A percentile compares a stretch with the other conserved stretches of the same genome.
Conservation (phyloP, 2,888 invertebrate species). For the Zygothrica quintamaculata region DNA sequence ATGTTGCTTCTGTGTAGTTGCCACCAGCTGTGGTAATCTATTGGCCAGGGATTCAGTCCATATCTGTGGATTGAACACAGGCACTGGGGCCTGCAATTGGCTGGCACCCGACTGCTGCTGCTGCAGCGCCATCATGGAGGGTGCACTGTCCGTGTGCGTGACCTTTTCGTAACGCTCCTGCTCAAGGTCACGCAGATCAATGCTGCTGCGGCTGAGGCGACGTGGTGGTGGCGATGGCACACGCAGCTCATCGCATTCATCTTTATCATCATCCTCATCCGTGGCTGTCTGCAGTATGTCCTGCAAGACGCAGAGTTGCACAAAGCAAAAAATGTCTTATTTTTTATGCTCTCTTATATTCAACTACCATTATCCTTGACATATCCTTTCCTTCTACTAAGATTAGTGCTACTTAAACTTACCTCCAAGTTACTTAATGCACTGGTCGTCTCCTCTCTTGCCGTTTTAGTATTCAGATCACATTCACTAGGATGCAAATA, state of each 20-base stretch:
- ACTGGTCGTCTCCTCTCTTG: conserved; percentile 84
- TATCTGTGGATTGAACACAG: conserved; percentile 71
- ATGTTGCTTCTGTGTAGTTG: conserved; percentile 43
- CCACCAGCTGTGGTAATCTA: conserved; percentile 22
- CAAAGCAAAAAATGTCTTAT: no score
- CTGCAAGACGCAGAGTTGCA: conserved; percentile 64
- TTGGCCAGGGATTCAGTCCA: conserved; percentile 67
- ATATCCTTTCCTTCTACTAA: no score
- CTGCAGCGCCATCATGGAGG: conserved; percentile 84
- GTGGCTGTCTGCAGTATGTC: conserved; percentile 82
- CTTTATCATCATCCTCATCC: conserved; percentile 83
- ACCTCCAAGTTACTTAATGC: conserved; percentile 85
- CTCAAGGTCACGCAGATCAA: conserved; percentile 84
- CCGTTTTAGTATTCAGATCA: conserved; percentile 84
- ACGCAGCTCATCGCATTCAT: conserved; percentile 84
- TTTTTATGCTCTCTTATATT: no score
- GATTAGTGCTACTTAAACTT: no score
- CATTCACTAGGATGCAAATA: conserved; percentile 87
- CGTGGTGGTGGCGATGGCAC: conserved; percentile 85
- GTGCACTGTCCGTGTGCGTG: conserved; percentile 85
- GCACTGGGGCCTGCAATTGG: conserved; percentile 68
- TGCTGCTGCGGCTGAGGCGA: conserved; percentile 84
- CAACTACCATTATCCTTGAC: no score
- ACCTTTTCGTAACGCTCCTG: conserved; percentile 85
- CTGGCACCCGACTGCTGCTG: conserved; percentile 60